Percentiles rank a stretch among this genome's conserved stretches.
Conservation (phyloP, 2,113 vertebrate genomes). For the Ciconia boyciana region DNA sequence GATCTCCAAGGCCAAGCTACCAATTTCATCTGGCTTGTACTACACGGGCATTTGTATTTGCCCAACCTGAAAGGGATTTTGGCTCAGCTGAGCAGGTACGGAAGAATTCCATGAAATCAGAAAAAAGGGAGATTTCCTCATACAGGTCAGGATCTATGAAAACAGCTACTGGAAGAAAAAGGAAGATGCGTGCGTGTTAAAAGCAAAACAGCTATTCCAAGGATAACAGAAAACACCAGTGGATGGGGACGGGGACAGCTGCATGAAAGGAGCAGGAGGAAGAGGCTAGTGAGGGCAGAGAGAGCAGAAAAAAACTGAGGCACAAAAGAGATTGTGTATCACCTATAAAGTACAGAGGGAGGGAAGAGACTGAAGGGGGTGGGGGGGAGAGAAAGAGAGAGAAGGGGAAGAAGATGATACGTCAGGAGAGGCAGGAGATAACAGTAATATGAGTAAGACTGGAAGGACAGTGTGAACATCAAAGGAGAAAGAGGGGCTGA, state of each 20-base stretch:
- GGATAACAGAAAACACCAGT: fast-evolving
- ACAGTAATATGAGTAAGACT: not conserved
- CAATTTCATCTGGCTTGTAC: not conserved
- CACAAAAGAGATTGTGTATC: not conserved
- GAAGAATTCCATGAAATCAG: not conserved
- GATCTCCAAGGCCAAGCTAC: not conserved
- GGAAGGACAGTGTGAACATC: not conserved
- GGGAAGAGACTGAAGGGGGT: not conserved
- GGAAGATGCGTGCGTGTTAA: fast-evolving
- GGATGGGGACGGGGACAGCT: not conserved
- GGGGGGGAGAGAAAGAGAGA: not conserved
- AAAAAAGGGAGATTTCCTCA: not conserved
- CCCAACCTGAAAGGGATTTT: not conserved
- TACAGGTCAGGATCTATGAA: not conserved
- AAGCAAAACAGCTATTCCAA: not conserved
- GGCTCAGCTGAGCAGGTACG: not conserved
- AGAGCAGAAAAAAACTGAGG: not conserved
- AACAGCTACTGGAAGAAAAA: not conserved
- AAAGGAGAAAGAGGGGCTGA: not conserved
- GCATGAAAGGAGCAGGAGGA: not conserved
- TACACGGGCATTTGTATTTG: not conserved
- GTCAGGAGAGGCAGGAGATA: not conserved
- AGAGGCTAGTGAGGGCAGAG: not conserved
- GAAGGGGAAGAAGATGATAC: not conserved
- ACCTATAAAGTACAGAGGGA: not conserved